Base-by-base conservation (phyloP, 1,140 invertebrate species). In the Cepaea nemoralis region DNA sequence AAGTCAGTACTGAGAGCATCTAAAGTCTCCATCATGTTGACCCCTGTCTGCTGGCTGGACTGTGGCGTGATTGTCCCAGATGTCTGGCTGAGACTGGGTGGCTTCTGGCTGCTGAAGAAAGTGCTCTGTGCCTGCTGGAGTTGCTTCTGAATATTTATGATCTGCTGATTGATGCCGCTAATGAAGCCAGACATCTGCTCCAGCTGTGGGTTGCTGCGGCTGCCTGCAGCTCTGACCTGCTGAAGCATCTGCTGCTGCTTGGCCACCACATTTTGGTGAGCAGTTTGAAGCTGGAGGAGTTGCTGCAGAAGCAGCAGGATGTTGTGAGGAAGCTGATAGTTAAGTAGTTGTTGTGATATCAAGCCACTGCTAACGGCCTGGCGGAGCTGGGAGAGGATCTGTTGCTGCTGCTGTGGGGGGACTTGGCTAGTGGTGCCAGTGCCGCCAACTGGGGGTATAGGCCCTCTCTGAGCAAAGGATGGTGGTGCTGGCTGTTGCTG, bases 271-370 rank as follows among this genome's bases (percentile, higher is more conserved):
- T 86, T 86, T 85, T 91, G 90, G 37, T 89, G 82, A 33, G 85
- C 82, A 40, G 88, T 86, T 77, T 91, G 89, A 50, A 87, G 86
- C 77, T 90, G 88, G 27, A 99, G 93, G 37, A 98, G 93, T 76
- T 97, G 94, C 83, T 98, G 93, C 0, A 91, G 82, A 71, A 90
- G 86, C 59, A 88, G 83, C 40, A 90, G 86, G 42, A 91, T 98
- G 89, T 96, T 95, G n/a, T 97, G 96, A 42, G 97, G 97, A 81
- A 99, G 92, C 12, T 97, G 97, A 91, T 98, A 97, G 92, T 98
- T 98, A 78, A 99, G 91, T 83, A 98, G 97, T 93, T 96, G 94
- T 16, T 87, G 88, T 80, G 87, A 89, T 55, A 92, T 91, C 24
- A 91, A 86, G 48, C 90, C 90, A 45, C 87, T 88, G 77, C 88